Evolutionary conservation across 2,797 vertebrate species (phyloP).

Genomic region (Parambassis ranga): DNA sequence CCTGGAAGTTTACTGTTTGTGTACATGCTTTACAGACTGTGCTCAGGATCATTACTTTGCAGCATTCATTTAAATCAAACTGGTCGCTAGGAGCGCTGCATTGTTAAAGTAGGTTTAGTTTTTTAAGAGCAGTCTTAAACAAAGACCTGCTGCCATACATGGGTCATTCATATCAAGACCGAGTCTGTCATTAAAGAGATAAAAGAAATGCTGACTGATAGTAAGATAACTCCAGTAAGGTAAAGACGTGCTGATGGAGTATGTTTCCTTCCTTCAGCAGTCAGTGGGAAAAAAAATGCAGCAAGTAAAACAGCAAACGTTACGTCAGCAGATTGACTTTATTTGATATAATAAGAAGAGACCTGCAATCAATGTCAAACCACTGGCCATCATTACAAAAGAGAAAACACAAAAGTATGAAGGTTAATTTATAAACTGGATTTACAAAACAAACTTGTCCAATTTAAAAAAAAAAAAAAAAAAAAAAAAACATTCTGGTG

Average conservation of each 20-base stretch:
- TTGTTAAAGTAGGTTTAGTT: not conserved
- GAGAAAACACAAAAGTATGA: no score
- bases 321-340: no score
- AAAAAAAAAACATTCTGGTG: no score
- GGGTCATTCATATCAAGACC: constrained; percentile 9
- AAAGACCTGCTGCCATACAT: constrained; percentile 24
- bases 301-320: no score
- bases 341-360: no score
- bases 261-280: constrained; percentile 22
- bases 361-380: no score
- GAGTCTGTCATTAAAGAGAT: constrained; percentile 26
- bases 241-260: constrained; percentile 40
- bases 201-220: constrained; percentile 51
- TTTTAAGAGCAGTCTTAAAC: not conserved
- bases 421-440: no score
- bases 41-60: no score
- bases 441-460: no score
- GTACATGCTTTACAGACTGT: not conserved
- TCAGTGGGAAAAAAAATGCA: constrained; percentile 14
- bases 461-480: no score
- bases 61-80: not conserved
- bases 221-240: constrained; percentile 28
- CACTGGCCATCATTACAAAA: no score
- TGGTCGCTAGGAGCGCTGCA: not conserved
- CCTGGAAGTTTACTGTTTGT: constrained; percentile 1